Base-by-base conservation (phyloP, 2,888 invertebrate genomes). In the Cephus nigrinus region DNA sequence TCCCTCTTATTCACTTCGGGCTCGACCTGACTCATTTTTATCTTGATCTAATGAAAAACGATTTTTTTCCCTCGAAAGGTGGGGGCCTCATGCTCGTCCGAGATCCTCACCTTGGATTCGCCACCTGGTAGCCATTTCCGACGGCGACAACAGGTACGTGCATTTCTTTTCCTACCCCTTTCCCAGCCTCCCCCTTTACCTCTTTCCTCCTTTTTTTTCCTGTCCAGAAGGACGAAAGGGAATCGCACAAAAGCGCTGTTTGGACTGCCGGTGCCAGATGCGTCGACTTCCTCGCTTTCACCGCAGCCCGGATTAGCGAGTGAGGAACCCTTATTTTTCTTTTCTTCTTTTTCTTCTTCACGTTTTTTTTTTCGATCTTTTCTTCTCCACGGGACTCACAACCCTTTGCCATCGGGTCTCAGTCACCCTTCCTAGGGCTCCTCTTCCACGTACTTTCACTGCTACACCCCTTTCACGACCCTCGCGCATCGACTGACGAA, bases 231-330 rank as follows among this genome's bases (percentile, higher is more conserved):
- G 40, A 69, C 79, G 77, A 75, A 68, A 77, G 40, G 40, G 40
- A 40, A 40, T 40, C 69, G 78, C 80, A 78, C 80, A 88, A 88
- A 87, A 86, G 84, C 83, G 40, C 73, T 88, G 86, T 88, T 88
- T 88, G 87, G 86, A 84, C 86, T 86, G 85, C 82, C 82, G 83
- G 84, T 88, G 86, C 86, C 88, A 88, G 88, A 88, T 88, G 86
- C 69, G 30, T 30, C 30, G 80, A 84, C 83, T 83, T 69, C 69
- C 82, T 80, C 80, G 83, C 85, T 87, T 86, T 85, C 86, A 84
- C 84, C 85, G 83, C 81, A 69, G 69, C 69, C 69, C 40, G 40
- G 86, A 86, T 87, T 86, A 85, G 84, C 82, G 40, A 40, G 12
- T 4, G 40, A 40, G 40, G 40, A 40, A 40, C 40, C 40, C 40